phyloP scores from a whole-genome alignment of 2,888 invertebrate genomes.

The Anoncus sp. region DNA sequence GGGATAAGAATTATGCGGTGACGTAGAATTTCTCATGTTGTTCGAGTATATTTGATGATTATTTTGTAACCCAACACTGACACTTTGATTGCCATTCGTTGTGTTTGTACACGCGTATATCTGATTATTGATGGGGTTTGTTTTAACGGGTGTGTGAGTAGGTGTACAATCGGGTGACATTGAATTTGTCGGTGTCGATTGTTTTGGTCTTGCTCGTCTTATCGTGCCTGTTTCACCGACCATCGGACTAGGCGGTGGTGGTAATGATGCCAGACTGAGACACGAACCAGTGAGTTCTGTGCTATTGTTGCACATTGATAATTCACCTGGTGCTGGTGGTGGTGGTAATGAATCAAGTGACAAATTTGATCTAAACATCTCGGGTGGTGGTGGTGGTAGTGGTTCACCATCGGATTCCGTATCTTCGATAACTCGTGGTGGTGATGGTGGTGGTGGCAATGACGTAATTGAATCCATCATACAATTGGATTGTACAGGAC shows the following conservation, averaged over 20 bases:
- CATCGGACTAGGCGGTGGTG: conserved; percentile 89
- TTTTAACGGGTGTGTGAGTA: conserved; percentile 81
- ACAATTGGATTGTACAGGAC: conserved; percentile 78
- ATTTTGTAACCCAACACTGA: conserved; percentile 73
- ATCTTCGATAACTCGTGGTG: conserved; percentile 83
- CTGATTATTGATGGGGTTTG: conserved; percentile 64
- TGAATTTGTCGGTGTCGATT: conserved; percentile 82
- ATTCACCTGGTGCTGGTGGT: conserved; percentile 88
- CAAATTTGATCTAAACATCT: conserved; percentile 90
- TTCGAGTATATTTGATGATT: conserved; percentile 72
- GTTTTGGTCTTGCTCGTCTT: conserved; percentile 82
- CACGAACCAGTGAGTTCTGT: conserved; percentile 90
- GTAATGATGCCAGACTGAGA: conserved; percentile 88
- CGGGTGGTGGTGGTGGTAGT: conserved; percentile 89
- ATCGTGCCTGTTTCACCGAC: conserved; percentile 83
- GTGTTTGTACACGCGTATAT: conserved; percentile 74
- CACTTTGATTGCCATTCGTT: conserved; percentile 76
- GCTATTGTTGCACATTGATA: conserved; percentile 84
- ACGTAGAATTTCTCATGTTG: conserved; percentile 71
- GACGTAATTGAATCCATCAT: conserved; percentile 85
- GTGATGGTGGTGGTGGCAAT: conserved; percentile 83
- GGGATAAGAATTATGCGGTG: conserved; percentile 79
- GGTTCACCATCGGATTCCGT: conserved; percentile 85
- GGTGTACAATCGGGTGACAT: conserved; percentile 83
- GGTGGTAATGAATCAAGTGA: conserved; percentile 93